Conservation (phyloP, 2,888 invertebrate genomes). For the Empis livida region DNA sequence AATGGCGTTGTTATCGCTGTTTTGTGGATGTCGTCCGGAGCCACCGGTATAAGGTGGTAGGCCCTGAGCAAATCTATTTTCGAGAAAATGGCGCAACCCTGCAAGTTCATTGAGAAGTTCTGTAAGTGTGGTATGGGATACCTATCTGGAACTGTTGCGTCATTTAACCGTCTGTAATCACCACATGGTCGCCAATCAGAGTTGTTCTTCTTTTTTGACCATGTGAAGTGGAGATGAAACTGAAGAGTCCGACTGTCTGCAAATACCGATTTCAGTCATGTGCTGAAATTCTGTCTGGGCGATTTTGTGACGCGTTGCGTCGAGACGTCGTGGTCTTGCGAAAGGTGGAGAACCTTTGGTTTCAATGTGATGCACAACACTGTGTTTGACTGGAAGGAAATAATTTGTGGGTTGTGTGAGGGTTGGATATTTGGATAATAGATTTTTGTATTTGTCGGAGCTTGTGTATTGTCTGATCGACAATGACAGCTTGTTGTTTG, state of each 20-base stretch:
- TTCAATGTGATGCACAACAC: neutral
- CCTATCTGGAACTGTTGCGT: no score
- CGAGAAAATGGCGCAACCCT: no score
- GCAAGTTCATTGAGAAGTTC: no score
- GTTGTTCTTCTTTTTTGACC: no score
- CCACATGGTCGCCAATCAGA: no score
- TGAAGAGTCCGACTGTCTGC: neutral
- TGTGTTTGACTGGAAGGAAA: neutral
- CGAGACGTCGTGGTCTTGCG: neutral
- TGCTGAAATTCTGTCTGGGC: neutral
- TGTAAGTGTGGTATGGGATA: no score
- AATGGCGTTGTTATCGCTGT: no score
- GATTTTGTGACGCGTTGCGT: neutral
- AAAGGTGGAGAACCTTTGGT: slow-evolving; percentile 13
- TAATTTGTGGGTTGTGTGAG: neutral
- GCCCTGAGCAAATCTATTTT: no score
- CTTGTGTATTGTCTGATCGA: neutral
- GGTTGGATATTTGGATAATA: neutral
- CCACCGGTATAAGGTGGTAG: no score
- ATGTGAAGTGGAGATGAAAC: neutral
- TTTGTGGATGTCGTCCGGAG: no score
- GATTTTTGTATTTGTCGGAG: slow-evolving; percentile 1
- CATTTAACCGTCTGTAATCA: no score
- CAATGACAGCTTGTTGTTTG: neutral
- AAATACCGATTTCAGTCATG: neutral